phyloP scores from a whole-genome alignment of 1,140 invertebrate genomes.

The Drosophila carrolli region DNA sequence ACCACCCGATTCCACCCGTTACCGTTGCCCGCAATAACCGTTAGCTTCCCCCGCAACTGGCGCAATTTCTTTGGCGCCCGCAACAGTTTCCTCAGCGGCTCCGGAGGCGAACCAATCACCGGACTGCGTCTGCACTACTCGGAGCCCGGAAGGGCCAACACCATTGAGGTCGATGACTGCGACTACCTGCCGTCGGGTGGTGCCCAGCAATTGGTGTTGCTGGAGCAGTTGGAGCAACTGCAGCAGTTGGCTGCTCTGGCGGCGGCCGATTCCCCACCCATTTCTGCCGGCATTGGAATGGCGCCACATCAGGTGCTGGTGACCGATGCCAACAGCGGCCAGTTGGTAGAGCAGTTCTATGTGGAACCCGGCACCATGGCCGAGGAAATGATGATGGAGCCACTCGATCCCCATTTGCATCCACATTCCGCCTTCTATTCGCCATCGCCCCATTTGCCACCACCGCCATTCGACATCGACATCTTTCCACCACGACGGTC shows the following conservation, averaged over 20 bases:
- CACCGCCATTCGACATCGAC: conserved; percentile 39
- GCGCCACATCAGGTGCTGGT: conserved; percentile 64
- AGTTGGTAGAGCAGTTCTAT: conserved; percentile 74
- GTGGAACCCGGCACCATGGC: conserved; percentile 68
- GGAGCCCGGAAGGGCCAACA: conserved; percentile 75
- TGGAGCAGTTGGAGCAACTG: conserved; percentile 79
- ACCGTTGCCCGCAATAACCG: conserved; percentile 55
- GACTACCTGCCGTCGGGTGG: conserved; percentile 68
- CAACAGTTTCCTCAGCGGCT: conserved; percentile 48
- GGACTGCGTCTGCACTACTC: conserved; percentile 55
- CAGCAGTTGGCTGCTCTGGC: conserved; percentile 75
- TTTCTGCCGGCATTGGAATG: conserved; percentile 56
- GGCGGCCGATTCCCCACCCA: conserved; percentile 76
- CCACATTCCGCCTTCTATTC: conserved; percentile 61
- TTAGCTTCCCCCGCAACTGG: conserved; percentile 79
- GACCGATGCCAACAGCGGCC: conserved; percentile 66
- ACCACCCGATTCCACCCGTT: conserved; percentile 32
- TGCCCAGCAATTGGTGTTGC: conserved; percentile 69
- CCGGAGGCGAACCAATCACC: conserved; percentile 53
- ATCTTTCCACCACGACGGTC: conserved; percentile 44
- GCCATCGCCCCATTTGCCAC: conserved; percentile 56
- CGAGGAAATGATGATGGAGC: conserved; percentile 48
- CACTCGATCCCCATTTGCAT: conserved; percentile 65
- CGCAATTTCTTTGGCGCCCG: conserved; percentile 68
- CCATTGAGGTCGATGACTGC: conserved; percentile 81